A percentile compares a stretch with the other conserved stretches of the same genome.
Conservation (phyloP, 2,113 vertebrate species). For the Nyctibius bracteatus region DNA sequence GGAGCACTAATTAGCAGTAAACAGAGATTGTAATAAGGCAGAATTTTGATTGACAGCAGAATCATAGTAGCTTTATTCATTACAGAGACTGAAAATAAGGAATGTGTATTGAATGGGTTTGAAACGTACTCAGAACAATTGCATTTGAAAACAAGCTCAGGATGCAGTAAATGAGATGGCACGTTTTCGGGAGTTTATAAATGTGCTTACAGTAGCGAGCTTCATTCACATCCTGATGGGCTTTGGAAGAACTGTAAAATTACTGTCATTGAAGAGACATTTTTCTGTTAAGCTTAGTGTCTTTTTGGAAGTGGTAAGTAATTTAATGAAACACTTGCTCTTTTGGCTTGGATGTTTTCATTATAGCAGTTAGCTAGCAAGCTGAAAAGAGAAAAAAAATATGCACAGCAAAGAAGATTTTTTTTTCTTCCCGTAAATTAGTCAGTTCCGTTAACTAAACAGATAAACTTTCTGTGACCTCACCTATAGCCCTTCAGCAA, state of each 20-base stretch:
- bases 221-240: fast-evolving
- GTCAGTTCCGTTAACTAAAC: neutral
- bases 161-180: neutral
- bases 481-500: neutral
- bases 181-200: neutral
- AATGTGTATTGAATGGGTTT: neutral
- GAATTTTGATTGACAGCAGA: neutral
- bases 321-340: neutral
- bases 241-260: neutral
- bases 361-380: neutral
- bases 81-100: neutral
- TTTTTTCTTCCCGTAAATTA: neutral
- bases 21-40: neutral
- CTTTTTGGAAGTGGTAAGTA: neutral
- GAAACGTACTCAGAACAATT: neutral
- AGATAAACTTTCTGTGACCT: neutral
- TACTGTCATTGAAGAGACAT: fast-evolving
- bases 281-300: neutral
- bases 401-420: neutral
- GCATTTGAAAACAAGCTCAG: neutral
- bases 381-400: neutral
- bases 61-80: neutral
- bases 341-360: neutral
- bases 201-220: fast-evolving
- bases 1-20: neutral